Evolutionary conservation across 2,797 vertebrate species (phyloP), one percentile per base, ranked within the genome.

Genomic region (Menidia menidia): DNA sequence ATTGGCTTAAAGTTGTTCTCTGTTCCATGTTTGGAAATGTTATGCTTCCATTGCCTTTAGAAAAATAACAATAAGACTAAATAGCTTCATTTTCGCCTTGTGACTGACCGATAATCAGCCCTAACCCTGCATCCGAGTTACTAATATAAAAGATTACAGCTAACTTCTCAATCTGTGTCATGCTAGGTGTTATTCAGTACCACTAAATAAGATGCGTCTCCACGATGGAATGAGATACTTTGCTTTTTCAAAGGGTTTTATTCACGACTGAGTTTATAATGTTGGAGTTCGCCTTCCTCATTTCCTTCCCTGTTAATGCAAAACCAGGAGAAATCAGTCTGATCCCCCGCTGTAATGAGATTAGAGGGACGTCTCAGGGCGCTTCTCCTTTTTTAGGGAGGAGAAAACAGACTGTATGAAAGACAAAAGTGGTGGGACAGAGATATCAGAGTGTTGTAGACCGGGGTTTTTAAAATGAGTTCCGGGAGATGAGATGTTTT

Each of bases 281-380:
- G 82, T 84, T 60, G 68, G 75, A 81, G 86, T 88, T 86, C 15
- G 73, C 67, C 71, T 80, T 81, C 82, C 79, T 92, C 88, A 83
- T 85, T 87, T 87, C 64, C 66, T 81, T 25, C 61, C 76, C 64
- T 35, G 48, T 74, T 65, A 54, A 68, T 52, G 65, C 71, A 55
- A 70, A 82, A 84, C 78, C 81, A 83, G 75, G 77, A 82, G 78
- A 90, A 91, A 92, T 88, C 85, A 71, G 83, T 50, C 72, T 68
- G 81, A 87, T 84, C 84, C 75, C 35, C 45, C 33, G 54, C 65
- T 50, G 68, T 94, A 94, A 94, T 94, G 90, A 93, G 92, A 95
- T 94, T 92, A 92, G 86, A 91, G 87, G 86, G 85, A 93, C 91
- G 91, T 94, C 25, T 25, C 91, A 93, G 93, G 93, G 93, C 85